phyloP scores from a whole-genome alignment of 2,113 vertebrate genomes.

The Chlamydotis undulata region DNA sequence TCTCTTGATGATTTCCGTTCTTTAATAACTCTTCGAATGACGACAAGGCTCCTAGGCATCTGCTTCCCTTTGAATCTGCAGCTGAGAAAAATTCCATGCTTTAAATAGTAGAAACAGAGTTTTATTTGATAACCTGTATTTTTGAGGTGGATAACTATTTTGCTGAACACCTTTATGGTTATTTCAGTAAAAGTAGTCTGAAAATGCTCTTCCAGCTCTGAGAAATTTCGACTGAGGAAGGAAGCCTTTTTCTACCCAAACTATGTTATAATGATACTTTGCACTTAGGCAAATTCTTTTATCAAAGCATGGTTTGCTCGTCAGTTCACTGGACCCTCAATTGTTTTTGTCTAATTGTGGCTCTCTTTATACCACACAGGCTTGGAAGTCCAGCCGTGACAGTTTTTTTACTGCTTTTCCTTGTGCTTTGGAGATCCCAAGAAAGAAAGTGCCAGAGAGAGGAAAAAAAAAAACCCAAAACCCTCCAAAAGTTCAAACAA shows the following conservation, averaged over 20 bases:
- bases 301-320: not conserved
- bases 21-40: slow-evolving; percentile 43
- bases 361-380: not conserved
- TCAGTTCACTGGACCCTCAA: not conserved
- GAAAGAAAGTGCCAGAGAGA: not conserved
- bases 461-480: not conserved
- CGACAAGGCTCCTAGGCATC: slow-evolving; percentile 2
- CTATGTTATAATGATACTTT: not conserved
- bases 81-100: slow-evolving; percentile 9
- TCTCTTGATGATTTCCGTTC: slow-evolving; percentile 16
- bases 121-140: slow-evolving; percentile 36
- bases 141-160: slow-evolving; percentile 15
- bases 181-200: not conserved
- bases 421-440: not conserved
- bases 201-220: not conserved
- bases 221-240: not conserved
- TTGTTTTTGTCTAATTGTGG: slow-evolving; percentile 25
- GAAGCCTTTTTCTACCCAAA: not conserved
- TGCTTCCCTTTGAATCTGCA: slow-evolving; percentile 2
- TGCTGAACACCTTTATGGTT: slow-evolving; percentile 21
- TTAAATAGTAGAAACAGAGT: not conserved
- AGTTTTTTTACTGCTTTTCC: not conserved
- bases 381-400: not conserved
- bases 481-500: not conserved
- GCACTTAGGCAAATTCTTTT: not conserved